Percentiles rank a stretch among this genome's conserved stretches.
These are phyloP conservation scores for Siniperca undulata DNA, from an alignment of 2,797 vertebrate genomes.

Conservation along the genomic window DNA sequence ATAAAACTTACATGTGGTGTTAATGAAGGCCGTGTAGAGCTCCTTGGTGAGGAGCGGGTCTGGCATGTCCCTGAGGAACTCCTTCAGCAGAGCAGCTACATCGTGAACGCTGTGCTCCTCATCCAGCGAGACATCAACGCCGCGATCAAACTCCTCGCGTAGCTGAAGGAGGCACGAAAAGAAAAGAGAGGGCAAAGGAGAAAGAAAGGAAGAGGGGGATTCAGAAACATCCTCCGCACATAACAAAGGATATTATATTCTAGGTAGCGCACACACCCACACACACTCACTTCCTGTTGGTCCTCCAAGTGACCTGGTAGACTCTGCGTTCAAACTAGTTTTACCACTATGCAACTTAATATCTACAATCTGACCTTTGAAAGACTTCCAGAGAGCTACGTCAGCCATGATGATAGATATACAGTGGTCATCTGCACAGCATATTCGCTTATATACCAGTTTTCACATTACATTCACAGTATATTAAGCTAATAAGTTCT, in stretches of 20 bases:
- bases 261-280: constrained; percentile 23
- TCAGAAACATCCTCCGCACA: constrained; percentile 58
- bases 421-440: neutral
- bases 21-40: constrained; percentile 96
- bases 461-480: neutral
- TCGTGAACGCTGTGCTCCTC: constrained; percentile 96
- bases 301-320: constrained; percentile 19
- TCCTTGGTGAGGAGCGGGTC: constrained; percentile 96
- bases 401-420: neutral
- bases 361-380: constrained; percentile 44
- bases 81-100: constrained; percentile 94
- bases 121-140: constrained; percentile 90
- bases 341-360: constrained; percentile 36
- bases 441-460: neutral
- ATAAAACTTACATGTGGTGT: constrained; percentile 86
- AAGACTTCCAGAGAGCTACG: constrained; percentile 38
- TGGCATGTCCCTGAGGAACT: constrained; percentile 96
- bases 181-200: neutral
- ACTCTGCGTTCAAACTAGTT: constrained; percentile 31
- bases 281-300: constrained; percentile 40
- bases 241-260: constrained; percentile 54
- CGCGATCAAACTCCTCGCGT: constrained; percentile 95
- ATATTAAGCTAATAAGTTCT: neutral
- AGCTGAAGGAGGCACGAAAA: constrained; percentile 79
- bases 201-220: constrained; percentile 42